Evolutionary conservation across 2,888 invertebrate species (phyloP), one percentile per base, ranked within the genome.

Genomic region (Trisateles emortualis): DNA sequence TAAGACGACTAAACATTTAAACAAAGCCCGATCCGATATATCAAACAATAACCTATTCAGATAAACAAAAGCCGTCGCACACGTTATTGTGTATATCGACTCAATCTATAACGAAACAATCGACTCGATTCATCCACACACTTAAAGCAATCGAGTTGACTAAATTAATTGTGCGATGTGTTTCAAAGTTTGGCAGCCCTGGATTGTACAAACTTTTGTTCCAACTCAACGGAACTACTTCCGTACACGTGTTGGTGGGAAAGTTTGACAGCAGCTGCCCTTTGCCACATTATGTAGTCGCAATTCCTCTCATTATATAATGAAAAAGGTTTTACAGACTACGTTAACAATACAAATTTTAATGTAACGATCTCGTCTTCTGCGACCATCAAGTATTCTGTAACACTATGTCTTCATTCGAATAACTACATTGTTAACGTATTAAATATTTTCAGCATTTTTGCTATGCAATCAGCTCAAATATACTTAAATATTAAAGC

Each of bases 121-220:
- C 17, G 2, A 16, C n/a, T 16, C 36, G 19, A 17, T 41, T 11
- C 33, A 39, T 14, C 41, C 48, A 51, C 47, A 36, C 47, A 36
- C 8, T 16, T 17, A n/a, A 17, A 41, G 26, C 13, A 19, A 33
- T 16, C 29, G 24, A 29, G 26, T 45, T 52, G 22, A 51, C 29
- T 40, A 52, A 47, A 70, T 59, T 56, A 63, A 70, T 68, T 35
- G 50, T 29, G 8, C 67, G 39, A 56, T 66, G 51, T 51, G 41
- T 68, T 53, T 41, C n/a, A 6, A 61, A 68, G 44, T 72, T 65
- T 44, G 72, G 62, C 72, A 69, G 17, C 60, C 72, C 69, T 59
- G 33, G 36, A 59, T 52, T 55, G 55, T 52, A 32, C 38, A 26
- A 60, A 70, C 59, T 59, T 54, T 47, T 22, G 45, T 48, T 26